Percentiles rank a stretch among this genome's conserved stretches.
Conservation (phyloP, 1,140 invertebrate species). For the silkworm (Bombyx mori) region ASM3026992v2 NC_085110.1:12430501-12431000, state of each 20-base stretch:
- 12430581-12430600: conserved; percentile 62
- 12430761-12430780: conserved; percentile 30
- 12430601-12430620: conserved; percentile 63
- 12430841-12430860: conserved; percentile 12
- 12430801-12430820: conserved; percentile 26
- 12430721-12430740: conserved; percentile 66
- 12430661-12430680: conserved; percentile 61
- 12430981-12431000: no score
- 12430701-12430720: conserved; percentile 59
- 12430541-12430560: conserved; percentile 8
- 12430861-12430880: conserved; percentile 8
- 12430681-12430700: conserved; percentile 65
- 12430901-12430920: conserved; percentile 6
- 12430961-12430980: no score
- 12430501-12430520: no score
- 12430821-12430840: conserved; percentile 24
- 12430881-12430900: conserved; percentile 6
- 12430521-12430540: no score
- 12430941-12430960: neutral
- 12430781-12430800: conserved; percentile 34
- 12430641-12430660: conserved; percentile 67
- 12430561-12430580: conserved; percentile 41
- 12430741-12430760: conserved; percentile 55
- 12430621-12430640: conserved; percentile 62
- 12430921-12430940: conserved; percentile 5